phyloP scores from a whole-genome alignment of 2,797 vertebrate genomes.

The Phyllotis vaccarum region DNA sequence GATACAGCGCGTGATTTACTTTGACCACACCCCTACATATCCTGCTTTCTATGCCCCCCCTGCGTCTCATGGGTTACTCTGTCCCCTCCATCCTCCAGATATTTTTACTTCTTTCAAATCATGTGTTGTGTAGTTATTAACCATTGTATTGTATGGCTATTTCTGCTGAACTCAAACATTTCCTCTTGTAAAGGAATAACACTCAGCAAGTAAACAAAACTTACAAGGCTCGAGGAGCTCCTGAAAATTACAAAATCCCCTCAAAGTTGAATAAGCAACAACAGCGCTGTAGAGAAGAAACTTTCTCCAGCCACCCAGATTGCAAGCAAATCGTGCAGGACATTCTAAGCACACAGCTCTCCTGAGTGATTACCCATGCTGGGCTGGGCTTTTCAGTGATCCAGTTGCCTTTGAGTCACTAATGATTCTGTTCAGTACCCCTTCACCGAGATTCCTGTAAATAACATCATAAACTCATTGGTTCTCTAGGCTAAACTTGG shows the following conservation, averaged over 20 bases:
- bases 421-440: not conserved
- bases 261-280: not conserved
- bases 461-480: not conserved
- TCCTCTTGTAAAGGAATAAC: not conserved
- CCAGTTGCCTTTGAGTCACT: not conserved
- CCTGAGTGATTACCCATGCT: not conserved
- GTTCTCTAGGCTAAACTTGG: not conserved
- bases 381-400: not conserved
- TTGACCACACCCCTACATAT: not conserved
- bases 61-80: not conserved
- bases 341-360: not conserved
- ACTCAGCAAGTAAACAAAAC: not conserved
- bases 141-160: not conserved
- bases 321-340: not conserved
- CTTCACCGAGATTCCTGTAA: not conserved
- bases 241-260: not conserved
- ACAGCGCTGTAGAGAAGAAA: not conserved
- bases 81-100: not conserved
- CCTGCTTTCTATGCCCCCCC: not conserved
- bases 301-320: not conserved
- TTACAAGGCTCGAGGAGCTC: not conserved
- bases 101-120: not conserved
- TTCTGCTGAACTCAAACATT: not conserved
- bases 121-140: no score
- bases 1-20: not conserved